These are phyloP conservation scores for Stomorhina lunata DNA, from an alignment of 2,888 invertebrate species.

Conservation along the genomic window DNA sequence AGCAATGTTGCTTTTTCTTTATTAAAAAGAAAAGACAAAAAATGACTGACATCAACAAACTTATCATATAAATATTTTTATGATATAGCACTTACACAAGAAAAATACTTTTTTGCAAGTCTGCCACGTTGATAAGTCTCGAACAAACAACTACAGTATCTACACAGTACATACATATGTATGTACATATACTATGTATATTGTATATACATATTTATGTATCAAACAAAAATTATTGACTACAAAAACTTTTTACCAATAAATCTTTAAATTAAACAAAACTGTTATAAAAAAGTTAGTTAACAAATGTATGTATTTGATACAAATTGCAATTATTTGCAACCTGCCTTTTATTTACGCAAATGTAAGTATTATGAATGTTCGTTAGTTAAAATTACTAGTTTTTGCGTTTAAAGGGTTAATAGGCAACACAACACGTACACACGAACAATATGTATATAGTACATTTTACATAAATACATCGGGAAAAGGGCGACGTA, in stretches of 20 bases:
- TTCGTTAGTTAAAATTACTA: not conserved
- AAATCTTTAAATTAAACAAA: not conserved
- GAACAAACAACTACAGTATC: not conserved
- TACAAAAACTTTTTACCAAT: not conserved
- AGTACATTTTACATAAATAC: not conserved
- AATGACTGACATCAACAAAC: slow-evolving; percentile 34
- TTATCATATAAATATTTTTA: slow-evolving; percentile 24
- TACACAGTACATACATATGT: slow-evolving; percentile 7
- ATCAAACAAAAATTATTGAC: too few species aligned
- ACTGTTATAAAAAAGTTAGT: not conserved
- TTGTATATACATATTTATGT: too few species aligned
- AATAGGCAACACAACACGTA: slow-evolving; percentile 20
- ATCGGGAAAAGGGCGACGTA: slow-evolving; percentile 62
- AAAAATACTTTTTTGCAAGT: slow-evolving; percentile 53
- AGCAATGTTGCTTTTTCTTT: not conserved
- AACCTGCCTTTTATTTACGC: not conserved
- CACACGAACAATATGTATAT: slow-evolving; percentile 13
- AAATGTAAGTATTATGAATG: not conserved
- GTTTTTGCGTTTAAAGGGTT: slow-evolving; percentile 38
- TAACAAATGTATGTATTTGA: not conserved
- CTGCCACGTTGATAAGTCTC: slow-evolving; percentile 62
- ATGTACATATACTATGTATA: not conserved
- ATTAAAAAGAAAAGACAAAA: not conserved
- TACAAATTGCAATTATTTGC: not conserved
- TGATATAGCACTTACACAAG: slow-evolving; percentile 15